Evolutionary conservation across 2,113 vertebrate species (phyloP), one percentile per base, ranked within the genome.

Genomic region (Proteles cristata): DNA sequence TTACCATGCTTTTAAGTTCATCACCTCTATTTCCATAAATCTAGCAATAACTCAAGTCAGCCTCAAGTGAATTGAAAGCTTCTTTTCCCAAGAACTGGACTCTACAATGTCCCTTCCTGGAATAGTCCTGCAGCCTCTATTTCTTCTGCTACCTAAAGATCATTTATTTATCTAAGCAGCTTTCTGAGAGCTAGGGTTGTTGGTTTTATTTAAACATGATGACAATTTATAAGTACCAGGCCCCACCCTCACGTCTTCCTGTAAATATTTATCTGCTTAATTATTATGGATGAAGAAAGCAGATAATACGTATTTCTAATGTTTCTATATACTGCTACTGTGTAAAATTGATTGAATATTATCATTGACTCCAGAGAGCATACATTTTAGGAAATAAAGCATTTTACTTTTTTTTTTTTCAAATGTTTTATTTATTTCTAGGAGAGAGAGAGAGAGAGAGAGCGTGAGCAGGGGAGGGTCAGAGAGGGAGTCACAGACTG

Each of bases 371-470:
- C 68, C 74, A 66, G 68, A 35, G 35, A 93, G 35, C 48, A 48
- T 84, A 93, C 9, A 12, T 77, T 83, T 17, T 93, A 76, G 50
- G 68, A 83, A 83, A 96, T 26, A 33, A 83, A 33, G 9, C 45
- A 15, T 68, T 93, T 76, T 53, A 55, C 14, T 55, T 87, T 92
- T 92, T 55, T 87, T 92, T 92, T 55, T 87, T 92, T 92, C n/a
- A n/a, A n/a, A n/a, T n/a, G n/a, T n/a, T n/a, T n/a, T n/a, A n/a
- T n/a, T n/a, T n/a, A n/a, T n/a, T n/a, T n/a, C n/a, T n/a, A n/a
- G n/a, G n/a, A n/a, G n/a, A n/a, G n/a, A n/a, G n/a, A n/a, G n/a
- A n/a, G n/a, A n/a, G n/a, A n/a, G n/a, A n/a, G n/a, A n/a, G n/a
- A n/a, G n/a, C n/a, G n/a, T n/a, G n/a, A n/a, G n/a, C n/a, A n/a